Evolutionary conservation across 2,797 vertebrate genomes (phyloP).

Genomic region (Chiloscyllium punctatum): DNA sequence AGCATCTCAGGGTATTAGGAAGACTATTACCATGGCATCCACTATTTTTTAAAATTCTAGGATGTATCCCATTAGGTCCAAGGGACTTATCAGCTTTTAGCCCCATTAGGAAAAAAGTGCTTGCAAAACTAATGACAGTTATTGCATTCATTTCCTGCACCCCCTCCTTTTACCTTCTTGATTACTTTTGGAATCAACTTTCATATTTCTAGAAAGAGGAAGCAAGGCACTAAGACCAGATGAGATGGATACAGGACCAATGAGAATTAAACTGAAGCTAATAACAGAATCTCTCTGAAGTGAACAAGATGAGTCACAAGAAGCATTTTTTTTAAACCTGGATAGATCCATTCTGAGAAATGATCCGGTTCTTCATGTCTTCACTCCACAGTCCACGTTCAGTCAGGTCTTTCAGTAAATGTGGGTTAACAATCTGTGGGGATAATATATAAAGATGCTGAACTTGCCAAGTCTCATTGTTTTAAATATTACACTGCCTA

Average conservation of each 20-base stretch:
- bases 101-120: too few species aligned
- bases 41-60: too few species aligned
- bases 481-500: background rate
- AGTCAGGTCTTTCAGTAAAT: conserved; percentile 90
- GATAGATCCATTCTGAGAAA: conserved; percentile 84
- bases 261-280: background rate
- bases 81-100: too few species aligned
- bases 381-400: conserved; percentile 87
- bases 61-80: too few species aligned
- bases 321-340: conserved; percentile 62
- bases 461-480: background rate
- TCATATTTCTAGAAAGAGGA: background rate
- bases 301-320: background rate
- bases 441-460: background rate
- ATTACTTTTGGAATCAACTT: too few species aligned
- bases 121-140: too few species aligned
- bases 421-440: conserved; percentile 86
- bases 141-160: too few species aligned
- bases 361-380: conserved; percentile 97
- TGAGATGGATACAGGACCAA: background rate
- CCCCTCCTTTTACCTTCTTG: too few species aligned
- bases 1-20: too few species aligned
- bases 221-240: background rate
- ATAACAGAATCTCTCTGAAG: too few species aligned
- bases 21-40: too few species aligned